Evolutionary conservation across 2,113 vertebrate species (phyloP).

Genomic region (cattle (Bos taurus)): ARS-UCD2.0 NC_037342.1:65875001-65875500

Average conservation of each 20-base stretch:
- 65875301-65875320: background rate
- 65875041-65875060: background rate
- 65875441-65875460: background rate
- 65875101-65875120: fast-evolving
- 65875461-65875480: background rate
- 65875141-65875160: background rate
- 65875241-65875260: background rate
- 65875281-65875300: background rate
- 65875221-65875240: background rate
- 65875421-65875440: background rate
- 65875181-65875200: background rate
- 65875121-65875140: no score
- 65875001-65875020: background rate
- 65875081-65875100: background rate
- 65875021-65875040: background rate
- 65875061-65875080: background rate
- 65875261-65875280: background rate
- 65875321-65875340: background rate
- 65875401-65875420: background rate
- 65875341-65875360: background rate
- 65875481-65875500: background rate
- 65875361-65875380: background rate
- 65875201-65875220: background rate
- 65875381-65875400: background rate
- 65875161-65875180: background rate